phyloP scores from a whole-genome alignment of 2,888 invertebrate species.

The Tipula vernalis region DNA sequence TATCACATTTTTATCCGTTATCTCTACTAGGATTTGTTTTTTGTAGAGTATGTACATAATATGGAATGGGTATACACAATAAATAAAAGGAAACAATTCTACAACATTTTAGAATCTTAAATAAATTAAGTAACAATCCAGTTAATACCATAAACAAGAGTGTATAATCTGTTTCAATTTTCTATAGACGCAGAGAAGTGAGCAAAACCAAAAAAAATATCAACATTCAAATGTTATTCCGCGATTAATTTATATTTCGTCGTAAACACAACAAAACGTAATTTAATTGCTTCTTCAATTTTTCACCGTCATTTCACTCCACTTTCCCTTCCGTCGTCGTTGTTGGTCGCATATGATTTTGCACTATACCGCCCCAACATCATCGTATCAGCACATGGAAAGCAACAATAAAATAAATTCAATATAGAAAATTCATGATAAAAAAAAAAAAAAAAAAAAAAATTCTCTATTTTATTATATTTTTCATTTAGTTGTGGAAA shows the following conservation, averaged over 20 bases:
- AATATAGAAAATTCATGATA: neutral
- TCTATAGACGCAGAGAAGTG: too few relatives aligned
- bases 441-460: neutral
- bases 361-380: neutral
- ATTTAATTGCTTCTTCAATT: neutral
- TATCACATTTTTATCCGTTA: too few relatives aligned
- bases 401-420: neutral
- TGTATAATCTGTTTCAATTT: neutral
- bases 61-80: too few relatives aligned
- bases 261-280: neutral
- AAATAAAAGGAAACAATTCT: too few relatives aligned
- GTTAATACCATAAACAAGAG: too few relatives aligned
- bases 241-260: neutral
- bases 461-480: neutral
- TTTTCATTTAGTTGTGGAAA: neutral
- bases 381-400: neutral
- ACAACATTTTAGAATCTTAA: too few relatives aligned
- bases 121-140: too few relatives aligned
- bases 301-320: neutral
- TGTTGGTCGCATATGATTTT: neutral
- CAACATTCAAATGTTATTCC: neutral
- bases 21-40: too few relatives aligned
- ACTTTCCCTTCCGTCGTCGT: neutral
- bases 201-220: neutral
- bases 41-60: too few relatives aligned